Conservation (phyloP, 2,797 vertebrate species). For the Epinephelus awoara region DNA sequence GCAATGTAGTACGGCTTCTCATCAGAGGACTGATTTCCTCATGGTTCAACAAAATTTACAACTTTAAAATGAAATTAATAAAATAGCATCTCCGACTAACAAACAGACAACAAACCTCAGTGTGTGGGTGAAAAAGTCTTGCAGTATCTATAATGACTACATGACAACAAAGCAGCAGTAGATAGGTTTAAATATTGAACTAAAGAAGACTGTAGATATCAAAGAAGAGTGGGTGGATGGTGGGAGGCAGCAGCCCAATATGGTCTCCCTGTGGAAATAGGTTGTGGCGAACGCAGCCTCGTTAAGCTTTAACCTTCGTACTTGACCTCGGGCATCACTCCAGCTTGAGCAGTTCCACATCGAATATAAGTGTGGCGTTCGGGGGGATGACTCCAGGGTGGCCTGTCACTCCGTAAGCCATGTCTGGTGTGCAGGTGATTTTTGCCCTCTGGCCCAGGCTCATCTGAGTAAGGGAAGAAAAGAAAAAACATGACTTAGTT, state of each 20-base stretch:
- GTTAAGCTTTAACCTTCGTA: conserved; percentile 28
- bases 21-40: conserved; percentile 59
- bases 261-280: conserved; percentile 64
- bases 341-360: conserved; percentile 97
- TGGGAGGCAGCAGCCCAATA: conserved; percentile 54
- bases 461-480: conserved; percentile 85
- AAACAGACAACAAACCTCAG: conserved; percentile 56
- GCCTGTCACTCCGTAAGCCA: conserved; percentile 96
- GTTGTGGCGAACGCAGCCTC: conserved; percentile 56
- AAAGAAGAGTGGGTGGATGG: conserved; percentile 39
- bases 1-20: conserved; percentile 75
- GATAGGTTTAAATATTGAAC: conserved; percentile 73
- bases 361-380: conserved; percentile 97
- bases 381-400: conserved; percentile 99
- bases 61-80: conserved; percentile 76
- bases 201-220: conserved; percentile 70
- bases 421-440: conserved; percentile 97
- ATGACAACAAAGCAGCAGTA: conserved; percentile 79
- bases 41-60: conserved; percentile 87
- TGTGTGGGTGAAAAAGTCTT: conserved; percentile 63
- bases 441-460: conserved; percentile 98
- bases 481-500: background rate
- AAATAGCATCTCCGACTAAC: conserved; percentile 60
- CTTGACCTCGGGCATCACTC: conserved; percentile 85
- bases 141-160: conserved; percentile 71